Evolutionary conservation across 2,888 invertebrate species (phyloP), one percentile per base, ranked within the genome.

Genomic region (Acanthosoma haemorrhoidale): DNA sequence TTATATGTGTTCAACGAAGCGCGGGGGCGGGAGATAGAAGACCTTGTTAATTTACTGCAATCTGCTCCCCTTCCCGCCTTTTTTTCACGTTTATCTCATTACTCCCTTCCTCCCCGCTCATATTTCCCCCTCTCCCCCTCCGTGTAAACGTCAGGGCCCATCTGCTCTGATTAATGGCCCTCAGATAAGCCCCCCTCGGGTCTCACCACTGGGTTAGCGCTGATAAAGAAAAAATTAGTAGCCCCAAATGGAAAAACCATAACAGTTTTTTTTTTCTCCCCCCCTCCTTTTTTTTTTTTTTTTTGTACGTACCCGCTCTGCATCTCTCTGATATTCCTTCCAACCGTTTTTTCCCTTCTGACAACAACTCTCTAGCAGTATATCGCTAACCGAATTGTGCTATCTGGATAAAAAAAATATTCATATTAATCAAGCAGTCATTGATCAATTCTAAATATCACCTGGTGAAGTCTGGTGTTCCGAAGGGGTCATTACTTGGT

Each of bases 71-170:
- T 25, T 21, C 51, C 51, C 51, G 21, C n/a, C 51, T 51, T 51
- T 51, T 51, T 51, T 51, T 51, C 51, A n/a, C n/a, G 51, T 51
- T 51, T 51, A 51, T 51, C 51, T 51, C 51, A 51, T 51, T 51
- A 51, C 21, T 43, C 43, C 43, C 18, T 21, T 13, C 43, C 21
- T 41, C 51, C 25, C 51, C 43, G 13, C 51, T 51, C 25, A 25
- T 25, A 25, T 25, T 51, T 51, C 25, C 51, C 41, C 51, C 51
- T 25, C n/a, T n/a, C 51, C 51, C 51, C 51, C n/a, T n/a, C 51
- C 51, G 51, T 51, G 51, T 51, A 51, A 51, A 51, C 51, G 51
- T 25, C 51, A 25, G 51, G 51, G 25, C 51, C 51, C 51, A 51
- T 51, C 51, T 51, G 25, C 51, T 51, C 51, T 51, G 51, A 51